phyloP scores from a whole-genome alignment of 30 jellyfish, hydroid and myxozoan species.

The Mastigias papua region DNA sequence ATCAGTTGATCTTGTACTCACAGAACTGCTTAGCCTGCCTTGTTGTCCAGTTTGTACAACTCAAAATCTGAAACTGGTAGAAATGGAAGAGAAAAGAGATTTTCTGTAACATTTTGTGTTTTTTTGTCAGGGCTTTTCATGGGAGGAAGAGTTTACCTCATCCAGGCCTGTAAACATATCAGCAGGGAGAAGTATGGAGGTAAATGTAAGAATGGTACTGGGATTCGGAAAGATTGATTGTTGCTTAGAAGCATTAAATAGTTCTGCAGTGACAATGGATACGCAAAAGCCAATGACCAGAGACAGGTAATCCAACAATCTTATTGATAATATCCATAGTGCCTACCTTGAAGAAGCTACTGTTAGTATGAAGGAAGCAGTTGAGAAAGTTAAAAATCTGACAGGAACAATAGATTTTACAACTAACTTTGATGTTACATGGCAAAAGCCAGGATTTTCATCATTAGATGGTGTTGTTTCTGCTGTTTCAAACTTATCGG shows the following conservation, averaged over 20 bases:
- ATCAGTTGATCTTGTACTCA: too few relatives aligned
- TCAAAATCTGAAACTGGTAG: neutral
- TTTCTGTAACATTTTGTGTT: neutral
- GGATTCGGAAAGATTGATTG: neutral
- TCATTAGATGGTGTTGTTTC: too few relatives aligned
- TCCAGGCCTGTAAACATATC: neutral
- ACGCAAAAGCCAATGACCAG: constrained; percentile 7
- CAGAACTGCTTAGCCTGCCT: constrained; percentile 1
- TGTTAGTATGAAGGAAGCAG: too few relatives aligned
- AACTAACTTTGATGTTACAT: constrained; percentile 52
- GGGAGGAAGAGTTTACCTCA: constrained; percentile 10
- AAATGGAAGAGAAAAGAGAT: neutral
- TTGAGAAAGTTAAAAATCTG: neutral
- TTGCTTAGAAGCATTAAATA: constrained; percentile 1
- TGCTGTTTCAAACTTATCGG: constrained; percentile 3
- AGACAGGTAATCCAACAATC: neutral
- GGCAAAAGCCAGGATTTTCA: constrained; percentile 52
- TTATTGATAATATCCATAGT: too few relatives aligned
- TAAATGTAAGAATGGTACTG: too few relatives aligned
- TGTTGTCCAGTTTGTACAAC: constrained; percentile 15
- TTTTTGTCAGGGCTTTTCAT: constrained; percentile 3
- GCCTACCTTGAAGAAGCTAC: constrained; percentile 19
- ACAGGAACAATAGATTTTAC: constrained; percentile 7
- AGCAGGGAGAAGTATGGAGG: too few relatives aligned
- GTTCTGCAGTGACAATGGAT: constrained; percentile 4